Evolutionary conservation across 2,797 vertebrate genomes (phyloP).

Genomic region (Squalus acanthias): DNA sequence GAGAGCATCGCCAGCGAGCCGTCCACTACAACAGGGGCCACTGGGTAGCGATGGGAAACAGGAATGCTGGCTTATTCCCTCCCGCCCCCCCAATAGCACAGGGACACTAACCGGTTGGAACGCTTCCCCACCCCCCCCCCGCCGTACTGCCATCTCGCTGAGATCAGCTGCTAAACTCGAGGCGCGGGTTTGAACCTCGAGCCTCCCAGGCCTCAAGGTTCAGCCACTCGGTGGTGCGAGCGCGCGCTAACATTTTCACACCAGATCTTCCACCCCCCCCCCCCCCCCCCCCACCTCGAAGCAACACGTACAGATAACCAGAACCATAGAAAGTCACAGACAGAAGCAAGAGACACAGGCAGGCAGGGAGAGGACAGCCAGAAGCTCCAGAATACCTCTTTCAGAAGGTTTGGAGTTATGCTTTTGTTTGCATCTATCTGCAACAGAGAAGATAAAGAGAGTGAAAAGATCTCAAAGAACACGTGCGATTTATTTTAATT

Average conservation of each 20-base stretch:
- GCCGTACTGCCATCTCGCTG: not conserved
- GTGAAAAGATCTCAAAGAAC: constrained; percentile 44
- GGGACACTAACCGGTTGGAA: no score
- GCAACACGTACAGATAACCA: not conserved
- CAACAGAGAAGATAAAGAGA: constrained; percentile 76
- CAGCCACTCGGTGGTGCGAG: no score
- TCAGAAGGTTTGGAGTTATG: constrained; percentile 97
- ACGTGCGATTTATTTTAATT: not conserved
- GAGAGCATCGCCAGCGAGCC: no score
- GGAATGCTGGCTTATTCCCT: not conserved
- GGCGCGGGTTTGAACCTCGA: no score
- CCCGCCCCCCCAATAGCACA: not conserved
- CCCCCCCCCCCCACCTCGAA: not conserved
- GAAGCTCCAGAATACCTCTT: constrained; percentile 81
- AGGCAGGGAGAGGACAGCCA: constrained; percentile 59
- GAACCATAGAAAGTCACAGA: not conserved
- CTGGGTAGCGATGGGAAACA: not conserved
- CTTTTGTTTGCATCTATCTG: constrained; percentile 99
- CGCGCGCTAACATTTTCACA: no score
- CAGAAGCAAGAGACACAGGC: constrained; percentile 39
- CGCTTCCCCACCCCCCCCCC: no score
- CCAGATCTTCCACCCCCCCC: not conserved
- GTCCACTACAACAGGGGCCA: not conserved
- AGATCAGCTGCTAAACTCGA: not conserved
- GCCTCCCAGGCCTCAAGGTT: no score